These are phyloP conservation scores for Himalopsyche tibetana DNA, from an alignment of 2,888 invertebrate species.

Conservation along the genomic window DNA sequence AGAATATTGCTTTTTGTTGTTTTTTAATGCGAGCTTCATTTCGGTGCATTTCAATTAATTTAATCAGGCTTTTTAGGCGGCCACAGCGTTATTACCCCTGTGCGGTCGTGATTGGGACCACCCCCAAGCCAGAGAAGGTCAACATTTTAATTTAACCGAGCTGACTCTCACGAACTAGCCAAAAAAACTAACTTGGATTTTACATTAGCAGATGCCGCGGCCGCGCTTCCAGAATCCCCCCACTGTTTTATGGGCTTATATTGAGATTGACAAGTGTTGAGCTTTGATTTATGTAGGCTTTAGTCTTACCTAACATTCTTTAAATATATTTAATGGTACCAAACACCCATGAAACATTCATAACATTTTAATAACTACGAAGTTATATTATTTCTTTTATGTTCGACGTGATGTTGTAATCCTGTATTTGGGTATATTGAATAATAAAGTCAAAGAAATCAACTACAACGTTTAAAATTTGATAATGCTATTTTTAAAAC, in stretches of 20 bases:
- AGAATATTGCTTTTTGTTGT: not conserved
- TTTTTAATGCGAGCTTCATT: slow-evolving; percentile 27
- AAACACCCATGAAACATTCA: too few species aligned
- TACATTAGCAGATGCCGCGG: slow-evolving; percentile 43
- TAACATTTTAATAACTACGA: too few species aligned
- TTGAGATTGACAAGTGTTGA: slow-evolving; percentile 21
- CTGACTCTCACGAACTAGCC: slow-evolving; percentile 40
- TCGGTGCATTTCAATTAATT: slow-evolving; percentile 40
- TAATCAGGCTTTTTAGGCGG: slow-evolving; percentile 4
- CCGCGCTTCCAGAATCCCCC: slow-evolving; percentile 36
- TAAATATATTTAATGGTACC: too few species aligned
- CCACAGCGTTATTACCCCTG: slow-evolving; percentile 37
- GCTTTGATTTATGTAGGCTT: not conserved
- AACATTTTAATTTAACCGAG: slow-evolving; percentile 35
- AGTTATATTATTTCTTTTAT: too few species aligned
- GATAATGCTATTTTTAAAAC: too few species aligned
- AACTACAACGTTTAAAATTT: too few species aligned
- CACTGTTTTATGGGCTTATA: slow-evolving; percentile 32
- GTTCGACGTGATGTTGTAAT: too few species aligned
- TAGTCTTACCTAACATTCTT: too few species aligned
- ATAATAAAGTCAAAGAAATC: too few species aligned
- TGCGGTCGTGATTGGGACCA: slow-evolving; percentile 38
- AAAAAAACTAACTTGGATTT: slow-evolving; percentile 41
- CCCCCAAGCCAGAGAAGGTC: slow-evolving; percentile 38
- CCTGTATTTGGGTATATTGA: too few species aligned